Evolutionary conservation across 1,140 invertebrate genomes (phyloP), one percentile per base, ranked within the genome.

Genomic region (Pygmarrhopalites habei): DNA sequence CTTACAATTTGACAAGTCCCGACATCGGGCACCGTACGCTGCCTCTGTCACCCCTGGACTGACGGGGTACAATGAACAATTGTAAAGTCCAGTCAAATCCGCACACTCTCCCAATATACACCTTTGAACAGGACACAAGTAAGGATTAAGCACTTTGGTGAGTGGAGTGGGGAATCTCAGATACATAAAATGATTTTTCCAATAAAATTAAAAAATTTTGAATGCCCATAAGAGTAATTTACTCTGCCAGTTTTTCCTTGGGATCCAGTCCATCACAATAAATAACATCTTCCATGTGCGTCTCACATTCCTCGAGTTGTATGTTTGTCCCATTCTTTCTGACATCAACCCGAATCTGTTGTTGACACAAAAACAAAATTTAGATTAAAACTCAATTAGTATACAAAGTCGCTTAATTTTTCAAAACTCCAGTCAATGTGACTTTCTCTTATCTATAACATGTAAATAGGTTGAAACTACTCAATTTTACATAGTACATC

Each of bases 211-310:
- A n/a, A n/a, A n/a, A n/a, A n/a, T n/a, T n/a, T n/a, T n/a, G n/a
- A n/a, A n/a, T n/a, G n/a, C n/a, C n/a, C n/a, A n/a, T n/a, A n/a
- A n/a, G n/a, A n/a, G n/a, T n/a, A n/a, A n/a, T n/a, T n/a, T n/a
- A n/a, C n/a, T n/a, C n/a, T n/a, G 28, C 17, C 2, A 49, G 25
- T 1, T 87, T 86, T 64, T 87, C 87, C 71, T 90, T 88, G 73
- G 89, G 87, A 70, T 90, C 88, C 46, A 90, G 89, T 15, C 88
- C 89, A 71, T 89, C 89, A 73, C 90, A 93, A 2, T 88, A 88
- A 73, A 90, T 90, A 66, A 90, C 90, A 1, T 88, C 87, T 0
- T 85, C 86, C 72, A 56, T 56, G 2, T 56, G 4, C 32, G 88
- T 88, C 0, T 87, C 89, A 74, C 89, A 91, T 72, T 90, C 88